Evolutionary conservation across 2,888 invertebrate species (phyloP).

Genomic region (Physocephala rufipes): DNA sequence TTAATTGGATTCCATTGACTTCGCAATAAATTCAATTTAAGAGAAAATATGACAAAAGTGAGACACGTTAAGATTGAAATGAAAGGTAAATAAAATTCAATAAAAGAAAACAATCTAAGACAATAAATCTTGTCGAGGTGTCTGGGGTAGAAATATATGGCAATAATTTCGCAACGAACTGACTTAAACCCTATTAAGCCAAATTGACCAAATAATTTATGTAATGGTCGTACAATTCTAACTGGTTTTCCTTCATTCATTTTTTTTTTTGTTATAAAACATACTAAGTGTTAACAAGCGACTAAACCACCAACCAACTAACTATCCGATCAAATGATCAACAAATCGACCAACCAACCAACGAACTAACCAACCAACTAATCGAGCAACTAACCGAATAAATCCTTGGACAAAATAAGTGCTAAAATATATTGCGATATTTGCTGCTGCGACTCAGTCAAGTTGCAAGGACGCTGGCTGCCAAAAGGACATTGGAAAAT

Average conservation of each 20-base stretch:
- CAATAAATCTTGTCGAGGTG: slow-evolving; percentile 20
- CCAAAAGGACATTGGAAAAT: background rate
- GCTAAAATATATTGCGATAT: background rate
- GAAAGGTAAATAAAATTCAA: slow-evolving; percentile 23
- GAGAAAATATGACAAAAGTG: slow-evolving; percentile 1
- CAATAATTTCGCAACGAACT: slow-evolving; percentile 3
- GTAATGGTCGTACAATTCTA: slow-evolving; percentile 30
- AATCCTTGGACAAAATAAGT: slow-evolving; percentile 17
- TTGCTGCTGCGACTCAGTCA: background rate
- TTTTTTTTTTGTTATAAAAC: too few relatives aligned
- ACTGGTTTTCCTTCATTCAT: background rate
- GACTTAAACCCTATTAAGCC: slow-evolving; percentile 45
- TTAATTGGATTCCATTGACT: too few relatives aligned
- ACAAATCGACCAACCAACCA: background rate
- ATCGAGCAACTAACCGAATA: background rate
- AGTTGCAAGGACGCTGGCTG: background rate
- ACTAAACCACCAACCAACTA: background rate
- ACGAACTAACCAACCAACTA: background rate
- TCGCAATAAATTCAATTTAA: slow-evolving; percentile 17
- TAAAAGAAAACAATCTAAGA: slow-evolving; percentile 4
- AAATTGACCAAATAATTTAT: slow-evolving; percentile 51
- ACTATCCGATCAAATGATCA: background rate
- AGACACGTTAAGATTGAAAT: background rate
- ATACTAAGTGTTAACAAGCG: too few relatives aligned
- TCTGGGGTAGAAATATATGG: background rate